Base-by-base conservation (phyloP, 1,140 invertebrate species). In the Sminthurides bifidus region DNA sequence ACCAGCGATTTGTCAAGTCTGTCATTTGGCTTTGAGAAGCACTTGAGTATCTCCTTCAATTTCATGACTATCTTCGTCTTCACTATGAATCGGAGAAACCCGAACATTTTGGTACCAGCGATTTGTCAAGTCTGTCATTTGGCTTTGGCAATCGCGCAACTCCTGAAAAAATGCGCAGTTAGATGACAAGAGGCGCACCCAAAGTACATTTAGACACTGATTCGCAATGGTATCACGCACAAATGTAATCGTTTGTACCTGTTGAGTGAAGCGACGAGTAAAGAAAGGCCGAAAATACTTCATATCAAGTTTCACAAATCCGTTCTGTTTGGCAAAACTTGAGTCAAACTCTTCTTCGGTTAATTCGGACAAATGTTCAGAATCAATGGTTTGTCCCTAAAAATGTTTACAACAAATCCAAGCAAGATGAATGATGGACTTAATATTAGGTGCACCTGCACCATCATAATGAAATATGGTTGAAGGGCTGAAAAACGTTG, bases 21-120 rank as follows among this genome's bases (percentile, higher is more conserved):
- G 87, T 88, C 90, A 96, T 95, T 74, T 94, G 90, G 44, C 84
- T 90, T 68, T 91, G 89, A n/a, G n/a, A n/a, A n/a, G n/a, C n/a
- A n/a, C n/a, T n/a, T n/a, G n/a, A n/a, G n/a, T n/a, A n/a, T n/a
- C 60, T 37, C 21, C 37, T 8, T 55, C 55, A 59, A 81, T 79
- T 37, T 80, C 79, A 54, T 81, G 79, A 14, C 78, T 79, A 65
- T 87, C 54, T 59, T 81, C 80, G 41, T 80, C 79, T 53, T 81
- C 79, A 15, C 78, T 79, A 65, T 87, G 83, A 37, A 81, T 71
- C 1, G 83, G 83, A 56, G 84, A 85, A 66, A 89, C 85, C 53
- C 87, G 76, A 56, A 92, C 88, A 0, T 88, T 90, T 69, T 94
- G 87, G 73, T 94, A 94, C 92, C 92, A 96, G 69, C 94, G 86